phyloP scores from a whole-genome alignment of 1,140 invertebrate species.

The Akabosia matsudoensis region DNA sequence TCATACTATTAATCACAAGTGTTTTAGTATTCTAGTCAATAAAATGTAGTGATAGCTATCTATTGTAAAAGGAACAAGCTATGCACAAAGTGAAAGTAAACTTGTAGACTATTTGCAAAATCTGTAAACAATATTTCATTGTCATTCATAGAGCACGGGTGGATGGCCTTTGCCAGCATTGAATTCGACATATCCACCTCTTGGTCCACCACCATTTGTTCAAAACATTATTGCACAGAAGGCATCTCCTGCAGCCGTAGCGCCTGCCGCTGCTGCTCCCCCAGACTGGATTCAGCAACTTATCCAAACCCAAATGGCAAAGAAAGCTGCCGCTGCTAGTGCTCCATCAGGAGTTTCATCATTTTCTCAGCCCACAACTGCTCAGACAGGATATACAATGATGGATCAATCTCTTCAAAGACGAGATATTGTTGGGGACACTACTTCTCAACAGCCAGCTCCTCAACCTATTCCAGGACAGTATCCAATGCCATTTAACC shows the following conservation, averaged over 20 bases:
- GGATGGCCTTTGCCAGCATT: too few species aligned
- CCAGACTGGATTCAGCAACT: constrained; percentile 16
- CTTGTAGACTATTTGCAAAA: too few species aligned
- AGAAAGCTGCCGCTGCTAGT: constrained; percentile 4
- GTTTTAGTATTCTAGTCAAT: too few species aligned
- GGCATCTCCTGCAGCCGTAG: neutral
- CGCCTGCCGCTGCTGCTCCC: neutral
- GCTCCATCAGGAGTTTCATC: neutral
- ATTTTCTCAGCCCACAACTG: neutral
- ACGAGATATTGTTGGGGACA: neutral
- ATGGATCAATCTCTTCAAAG: neutral
- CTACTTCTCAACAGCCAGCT: neutral
- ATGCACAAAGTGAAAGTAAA: too few species aligned
- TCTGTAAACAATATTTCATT: too few species aligned
- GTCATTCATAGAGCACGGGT: too few species aligned
- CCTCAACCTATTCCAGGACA: neutral
- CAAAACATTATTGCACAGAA: constrained; percentile 14
- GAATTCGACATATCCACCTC: neutral
- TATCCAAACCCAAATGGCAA: neutral
- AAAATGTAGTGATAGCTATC: too few species aligned
- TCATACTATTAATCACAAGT: too few species aligned
- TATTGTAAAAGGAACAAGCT: too few species aligned
- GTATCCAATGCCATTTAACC: neutral
- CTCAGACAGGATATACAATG: neutral
- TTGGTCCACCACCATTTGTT: constrained; percentile 19